Base-by-base conservation (phyloP, 2,113 vertebrate species). In the Myxocyprinus asiaticus region DNA sequence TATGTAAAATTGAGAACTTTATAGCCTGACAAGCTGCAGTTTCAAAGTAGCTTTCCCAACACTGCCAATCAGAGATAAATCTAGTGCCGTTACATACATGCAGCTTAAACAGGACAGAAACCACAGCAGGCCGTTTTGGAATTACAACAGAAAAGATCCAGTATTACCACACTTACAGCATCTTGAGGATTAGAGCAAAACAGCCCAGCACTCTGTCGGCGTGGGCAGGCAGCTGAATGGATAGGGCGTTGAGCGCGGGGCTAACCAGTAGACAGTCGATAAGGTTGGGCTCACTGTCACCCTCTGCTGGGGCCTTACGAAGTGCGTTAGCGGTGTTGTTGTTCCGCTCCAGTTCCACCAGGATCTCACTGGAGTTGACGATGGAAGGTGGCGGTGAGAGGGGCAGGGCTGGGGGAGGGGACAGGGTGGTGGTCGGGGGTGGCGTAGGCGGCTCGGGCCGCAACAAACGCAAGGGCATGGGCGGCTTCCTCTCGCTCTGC, bases 221-320 rank as follows among this genome's bases (percentile, higher is more conserved):
- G 88, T 98, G 96, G 4, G 96, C 93, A 0, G 96, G 97, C 81
- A 99, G 95, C 91, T 99, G 97, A 69, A 99, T 99, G 94, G 96
- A 98, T 88, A 99, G 93, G 76, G 95, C 94, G 90, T 93, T 98
- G 89, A 96, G 94, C 17, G 96, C 94, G 0, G 97, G 98, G 90
- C 97, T 98, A 92, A 99, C 97, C 94, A 98, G 93, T 87, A 99
- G 93, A 87, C 97, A 98, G 93, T 99, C 98, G 45, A 99, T 99
- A 73, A 99, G 94, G 93, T 97, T 99, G 87, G 96, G 98, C 87
- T 99, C 98, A 0, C 95, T 97, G 93, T 98, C 95, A 0, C 93
- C 94, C 81, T 95, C 95, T 0, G 86, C 87, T 0, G 94, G 95
- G 33, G 91, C 93, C 4, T 95, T 97, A 88, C 94, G 92, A 83